Conservation (phyloP, 2,113 vertebrate genomes). For the Labrus mixtus region DNA sequence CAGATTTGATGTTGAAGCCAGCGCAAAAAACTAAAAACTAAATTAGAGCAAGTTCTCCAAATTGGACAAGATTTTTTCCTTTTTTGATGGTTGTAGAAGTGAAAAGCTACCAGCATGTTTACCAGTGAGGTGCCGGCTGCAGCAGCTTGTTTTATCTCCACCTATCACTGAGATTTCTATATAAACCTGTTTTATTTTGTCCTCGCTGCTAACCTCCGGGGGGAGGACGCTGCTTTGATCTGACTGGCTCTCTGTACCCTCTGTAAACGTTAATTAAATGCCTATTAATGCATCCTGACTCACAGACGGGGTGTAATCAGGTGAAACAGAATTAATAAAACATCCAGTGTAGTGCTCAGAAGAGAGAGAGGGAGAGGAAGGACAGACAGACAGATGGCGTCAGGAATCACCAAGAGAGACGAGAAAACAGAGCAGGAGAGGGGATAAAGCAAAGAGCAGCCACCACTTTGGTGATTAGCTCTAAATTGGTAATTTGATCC, state of each 20-base stretch:
- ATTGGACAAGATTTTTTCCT: too few relatives aligned
- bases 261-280: conserved; percentile 83
- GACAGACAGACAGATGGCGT: conserved; percentile 80
- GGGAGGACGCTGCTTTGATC: conserved; percentile 45
- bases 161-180: not conserved
- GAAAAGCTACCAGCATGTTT: too few relatives aligned
- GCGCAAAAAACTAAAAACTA: too few relatives aligned
- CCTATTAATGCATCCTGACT: conserved; percentile 79
- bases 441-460: conserved; percentile 69
- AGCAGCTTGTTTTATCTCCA: not conserved
- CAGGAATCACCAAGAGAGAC: conserved; percentile 61
- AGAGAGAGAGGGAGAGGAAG: conserved; percentile 52
- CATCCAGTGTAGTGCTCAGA: conserved; percentile 63
- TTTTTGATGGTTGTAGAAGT: too few relatives aligned
- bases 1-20: too few relatives aligned
- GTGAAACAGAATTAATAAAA: conserved; percentile 84
- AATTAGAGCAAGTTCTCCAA: too few relatives aligned
- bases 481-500: conserved; percentile 83
- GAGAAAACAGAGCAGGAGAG: conserved; percentile 59
- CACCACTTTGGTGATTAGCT: conserved; percentile 79
- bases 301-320: conserved; percentile 79
- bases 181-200: conserved; percentile 5
- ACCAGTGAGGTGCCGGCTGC: not conserved
- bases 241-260: conserved; percentile 23
- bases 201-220: conserved; percentile 48